These are phyloP conservation scores for Ophonus ardosiacus DNA, from an alignment of 2,888 invertebrate genomes.

Conservation along the genomic window DNA sequence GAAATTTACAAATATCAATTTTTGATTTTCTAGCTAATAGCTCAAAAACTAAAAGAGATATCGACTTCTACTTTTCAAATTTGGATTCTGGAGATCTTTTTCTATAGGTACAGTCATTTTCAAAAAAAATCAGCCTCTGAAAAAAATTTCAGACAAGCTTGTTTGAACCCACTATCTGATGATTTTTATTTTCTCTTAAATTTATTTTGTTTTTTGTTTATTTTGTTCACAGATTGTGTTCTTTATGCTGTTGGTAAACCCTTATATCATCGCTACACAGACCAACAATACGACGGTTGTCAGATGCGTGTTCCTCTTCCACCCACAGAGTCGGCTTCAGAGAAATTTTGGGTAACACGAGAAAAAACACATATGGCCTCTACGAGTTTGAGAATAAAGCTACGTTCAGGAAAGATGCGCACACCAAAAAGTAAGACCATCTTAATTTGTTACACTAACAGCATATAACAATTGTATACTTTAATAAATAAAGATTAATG, in stretches of 20 bases:
- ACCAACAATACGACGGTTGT: slow-evolving; percentile 87
- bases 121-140: not conserved
- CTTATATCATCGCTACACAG: slow-evolving; percentile 89
- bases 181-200: not conserved
- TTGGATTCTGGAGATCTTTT: not conserved
- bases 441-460: too few relatives aligned
- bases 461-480: too few relatives aligned
- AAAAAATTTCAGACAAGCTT: not conserved
- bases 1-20: too few relatives aligned
- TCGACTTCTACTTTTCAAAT: too few relatives aligned
- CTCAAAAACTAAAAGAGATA: too few relatives aligned
- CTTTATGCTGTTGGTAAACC: slow-evolving; percentile 96
- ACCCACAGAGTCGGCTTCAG: slow-evolving; percentile 77
- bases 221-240: slow-evolving; percentile 82
- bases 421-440: slow-evolving; percentile 73
- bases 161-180: not conserved
- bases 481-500: not conserved
- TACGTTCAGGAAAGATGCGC: slow-evolving; percentile 80
- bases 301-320: slow-evolving; percentile 90
- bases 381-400: slow-evolving; percentile 88
- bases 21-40: too few relatives aligned
- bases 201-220: not conserved
- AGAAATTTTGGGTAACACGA: slow-evolving; percentile 91
- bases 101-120: not conserved
- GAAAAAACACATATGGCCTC: slow-evolving; percentile 86